These are phyloP conservation scores for Thelaira solivaga DNA, from an alignment of 2,888 invertebrate genomes.

Conservation along the genomic window DNA sequence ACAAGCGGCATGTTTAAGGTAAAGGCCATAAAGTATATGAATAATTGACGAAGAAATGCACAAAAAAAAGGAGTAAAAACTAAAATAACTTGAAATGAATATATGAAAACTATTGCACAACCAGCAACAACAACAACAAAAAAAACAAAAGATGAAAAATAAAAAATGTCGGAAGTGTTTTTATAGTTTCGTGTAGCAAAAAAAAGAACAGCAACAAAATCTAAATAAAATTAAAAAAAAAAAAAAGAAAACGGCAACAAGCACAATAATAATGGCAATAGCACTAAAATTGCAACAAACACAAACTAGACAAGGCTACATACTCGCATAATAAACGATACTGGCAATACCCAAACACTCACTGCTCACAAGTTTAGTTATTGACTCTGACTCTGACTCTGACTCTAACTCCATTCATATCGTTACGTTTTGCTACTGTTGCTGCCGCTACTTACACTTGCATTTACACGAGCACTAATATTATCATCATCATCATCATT, in stretches of 20 bases:
- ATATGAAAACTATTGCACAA: neutral
- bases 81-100: conserved; percentile 36
- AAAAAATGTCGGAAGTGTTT: conserved; percentile 73
- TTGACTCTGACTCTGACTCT: no score
- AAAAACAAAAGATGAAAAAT: conserved; percentile 38
- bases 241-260: conserved; percentile 31
- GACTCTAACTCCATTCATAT: conserved; percentile 24
- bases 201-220: conserved; percentile 9
- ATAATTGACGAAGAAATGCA: conserved; percentile 71
- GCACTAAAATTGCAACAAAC: conserved; percentile 61
- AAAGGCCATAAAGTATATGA: conserved; percentile 67
- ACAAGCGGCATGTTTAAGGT: conserved; percentile 40
- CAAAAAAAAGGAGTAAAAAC: conserved; percentile 19
- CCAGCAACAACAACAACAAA: neutral
- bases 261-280: conserved; percentile 44
- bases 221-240: no score
- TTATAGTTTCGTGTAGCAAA: conserved; percentile 65
- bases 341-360: neutral
- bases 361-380: no score
- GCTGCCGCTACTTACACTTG: conserved; percentile 14
- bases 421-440: conserved; percentile 42
- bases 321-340: conserved; percentile 13
- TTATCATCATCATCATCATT: neutral
- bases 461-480: conserved; percentile 5
- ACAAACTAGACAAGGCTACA: conserved; percentile 51